Evolutionary conservation across 2,797 vertebrate genomes (phyloP), one percentile per base, ranked within the genome.

Genomic region (Trematomus bernacchii): DNA sequence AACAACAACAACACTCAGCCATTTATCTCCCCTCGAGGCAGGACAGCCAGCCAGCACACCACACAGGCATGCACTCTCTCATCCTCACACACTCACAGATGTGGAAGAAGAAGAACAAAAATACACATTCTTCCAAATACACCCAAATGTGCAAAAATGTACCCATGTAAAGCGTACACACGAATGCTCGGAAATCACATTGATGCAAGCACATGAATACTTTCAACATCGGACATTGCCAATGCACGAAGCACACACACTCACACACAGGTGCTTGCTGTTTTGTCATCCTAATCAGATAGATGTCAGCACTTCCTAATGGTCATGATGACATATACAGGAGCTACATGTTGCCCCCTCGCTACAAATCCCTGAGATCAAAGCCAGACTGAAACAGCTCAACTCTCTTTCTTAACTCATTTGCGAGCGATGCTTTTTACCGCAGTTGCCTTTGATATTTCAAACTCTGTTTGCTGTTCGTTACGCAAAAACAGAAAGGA

Each of bases 1-100:
- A 93, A 94, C 93, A 94, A 94, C 93, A 94, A 93, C 93, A 94
- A 93, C 90, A 90, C 89, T 94, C 92, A 85, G 85, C 82, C 87
- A 87, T 91, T 90, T 92, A 92, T 92, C 92, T 93, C 77, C 86
- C 89, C 93, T 93, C 83, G 50, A 91, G 93, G 92, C 93, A 86
- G 89, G 82, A 92, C 87, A 85, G 85, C 65, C 89, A 83, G 85
- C 87, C 87, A 88, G 82, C 91, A 76, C 86, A 83, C 84, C 88
- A 89, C 64, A 27, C 89, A 93, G 86, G 84, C 90, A 92, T 86
- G 87, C 83, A 90, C 75, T 71, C 84, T 73, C 84, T 80, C 90
- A 86, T 89, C 73, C 82, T 79, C 73, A 70, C 58, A 68, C 53
- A 63, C 57, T 21, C 47, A 73, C 67, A 66, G 76, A 87, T 87